Evolutionary conservation across 2,797 vertebrate species (phyloP).

Genomic region (Microctenopoma stevenorrisi): DNA sequence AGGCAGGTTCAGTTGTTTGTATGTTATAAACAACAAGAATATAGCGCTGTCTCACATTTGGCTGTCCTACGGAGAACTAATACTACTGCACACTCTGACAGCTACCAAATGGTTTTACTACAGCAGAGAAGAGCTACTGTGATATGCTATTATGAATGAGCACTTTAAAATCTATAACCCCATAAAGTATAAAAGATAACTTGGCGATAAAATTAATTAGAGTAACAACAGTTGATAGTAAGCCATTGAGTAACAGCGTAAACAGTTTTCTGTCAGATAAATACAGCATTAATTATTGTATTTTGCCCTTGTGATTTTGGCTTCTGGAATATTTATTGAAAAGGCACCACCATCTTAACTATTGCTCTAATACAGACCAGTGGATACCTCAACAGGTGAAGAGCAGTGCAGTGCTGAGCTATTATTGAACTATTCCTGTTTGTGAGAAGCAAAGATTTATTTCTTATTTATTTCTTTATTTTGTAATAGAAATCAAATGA

Average conservation of each 20-base stretch:
- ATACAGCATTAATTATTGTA: neutral
- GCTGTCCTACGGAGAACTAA: neutral
- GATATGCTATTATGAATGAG: no score
- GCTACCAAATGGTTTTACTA: neutral
- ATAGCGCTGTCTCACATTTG: neutral
- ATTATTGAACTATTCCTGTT: neutral
- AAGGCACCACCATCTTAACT: neutral
- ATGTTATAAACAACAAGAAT: no score
- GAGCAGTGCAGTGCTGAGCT: neutral
- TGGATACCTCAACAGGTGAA: neutral
- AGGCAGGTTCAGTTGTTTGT: constrained; percentile 1
- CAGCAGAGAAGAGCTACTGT: neutral
- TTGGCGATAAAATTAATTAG: neutral
- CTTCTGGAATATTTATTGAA: neutral
- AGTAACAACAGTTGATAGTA: neutral
- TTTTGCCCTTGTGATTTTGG: neutral
- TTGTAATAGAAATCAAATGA: constrained; percentile 20
- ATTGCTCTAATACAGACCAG: neutral
- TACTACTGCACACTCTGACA: neutral
- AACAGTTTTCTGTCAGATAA: neutral
- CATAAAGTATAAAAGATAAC: neutral
- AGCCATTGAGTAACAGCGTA: neutral
- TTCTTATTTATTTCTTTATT: neutral
- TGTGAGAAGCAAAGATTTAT: no score
- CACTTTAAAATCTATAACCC: neutral